These are phyloP conservation scores for Cryptus viduatorius DNA, from an alignment of 2,888 invertebrate species.

Conservation along the genomic window DNA sequence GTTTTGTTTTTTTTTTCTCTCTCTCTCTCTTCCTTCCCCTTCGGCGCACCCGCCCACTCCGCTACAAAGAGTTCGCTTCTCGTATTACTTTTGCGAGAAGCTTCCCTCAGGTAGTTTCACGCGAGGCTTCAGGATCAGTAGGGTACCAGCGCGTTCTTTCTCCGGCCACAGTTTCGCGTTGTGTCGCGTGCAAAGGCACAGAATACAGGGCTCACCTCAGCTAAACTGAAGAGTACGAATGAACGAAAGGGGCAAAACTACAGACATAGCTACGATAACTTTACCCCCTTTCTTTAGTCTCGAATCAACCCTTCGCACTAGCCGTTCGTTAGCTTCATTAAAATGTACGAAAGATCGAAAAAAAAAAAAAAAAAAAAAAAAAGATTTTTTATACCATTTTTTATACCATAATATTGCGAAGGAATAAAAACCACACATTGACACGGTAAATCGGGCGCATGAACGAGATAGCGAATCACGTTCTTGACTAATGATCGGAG, in stretches of 20 bases:
- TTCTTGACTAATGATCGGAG: background rate
- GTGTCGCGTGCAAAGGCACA: background rate
- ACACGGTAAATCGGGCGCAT: background rate
- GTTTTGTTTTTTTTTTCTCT: background rate
- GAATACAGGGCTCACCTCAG: background rate
- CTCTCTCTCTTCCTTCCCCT: constrained; percentile 13
- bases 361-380: no score
- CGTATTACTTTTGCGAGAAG: constrained; percentile 58
- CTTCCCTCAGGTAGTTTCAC: constrained; percentile 47
- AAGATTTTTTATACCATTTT: background rate
- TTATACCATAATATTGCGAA: background rate
- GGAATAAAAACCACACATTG: background rate
- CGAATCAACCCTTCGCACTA: background rate
- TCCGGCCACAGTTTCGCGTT: background rate
- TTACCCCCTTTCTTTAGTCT: background rate
- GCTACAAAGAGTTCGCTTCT: constrained; percentile 54
- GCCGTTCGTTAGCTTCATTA: background rate
- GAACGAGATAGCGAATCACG: background rate
- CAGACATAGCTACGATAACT: background rate
- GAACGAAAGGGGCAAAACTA: background rate
- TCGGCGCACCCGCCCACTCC: constrained; percentile 23
- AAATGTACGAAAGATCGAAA: background rate
- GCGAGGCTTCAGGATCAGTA: constrained; percentile 58
- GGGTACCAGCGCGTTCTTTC: background rate
- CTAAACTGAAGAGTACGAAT: background rate